Percentiles rank a stretch among this genome's conserved stretches.
These are phyloP conservation scores for Colinus virginianus DNA, from an alignment of 2,113 vertebrate species.

Conservation along the genomic window DNA sequence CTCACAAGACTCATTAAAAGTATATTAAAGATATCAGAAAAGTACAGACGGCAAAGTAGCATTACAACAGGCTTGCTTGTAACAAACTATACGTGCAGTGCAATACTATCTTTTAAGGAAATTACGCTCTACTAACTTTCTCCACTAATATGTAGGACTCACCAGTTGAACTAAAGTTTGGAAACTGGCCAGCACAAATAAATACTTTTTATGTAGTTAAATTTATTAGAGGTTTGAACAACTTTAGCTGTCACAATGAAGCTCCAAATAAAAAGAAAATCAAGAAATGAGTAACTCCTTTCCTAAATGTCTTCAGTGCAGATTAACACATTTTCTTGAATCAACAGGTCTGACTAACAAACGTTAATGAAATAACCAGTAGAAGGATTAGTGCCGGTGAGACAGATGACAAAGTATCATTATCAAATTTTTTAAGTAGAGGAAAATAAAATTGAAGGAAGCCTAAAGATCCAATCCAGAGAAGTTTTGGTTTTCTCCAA, in stretches of 20 bases:
- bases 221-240: background rate
- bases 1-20: background rate
- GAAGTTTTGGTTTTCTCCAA: background rate
- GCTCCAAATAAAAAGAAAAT: slow-evolving; percentile 33
- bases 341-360: slow-evolving; percentile 15
- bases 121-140: background rate
- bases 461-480: background rate
- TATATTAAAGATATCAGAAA: background rate
- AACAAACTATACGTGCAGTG: background rate
- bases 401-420: background rate
- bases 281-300: background rate
- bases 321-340: slow-evolving; percentile 3
- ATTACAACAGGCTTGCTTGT: background rate
- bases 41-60: background rate
- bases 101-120: background rate
- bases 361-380: slow-evolving; percentile 14
- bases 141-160: background rate
- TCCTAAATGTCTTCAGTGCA: background rate
- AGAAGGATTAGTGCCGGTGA: background rate
- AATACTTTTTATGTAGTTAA: background rate
- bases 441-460: slow-evolving; percentile 9
- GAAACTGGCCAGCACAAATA: background rate
- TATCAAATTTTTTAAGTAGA: background rate
- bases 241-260: background rate
- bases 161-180: background rate